Conservation (phyloP, 2,888 invertebrate genomes). For the Toxonevra muliebris region DNA sequence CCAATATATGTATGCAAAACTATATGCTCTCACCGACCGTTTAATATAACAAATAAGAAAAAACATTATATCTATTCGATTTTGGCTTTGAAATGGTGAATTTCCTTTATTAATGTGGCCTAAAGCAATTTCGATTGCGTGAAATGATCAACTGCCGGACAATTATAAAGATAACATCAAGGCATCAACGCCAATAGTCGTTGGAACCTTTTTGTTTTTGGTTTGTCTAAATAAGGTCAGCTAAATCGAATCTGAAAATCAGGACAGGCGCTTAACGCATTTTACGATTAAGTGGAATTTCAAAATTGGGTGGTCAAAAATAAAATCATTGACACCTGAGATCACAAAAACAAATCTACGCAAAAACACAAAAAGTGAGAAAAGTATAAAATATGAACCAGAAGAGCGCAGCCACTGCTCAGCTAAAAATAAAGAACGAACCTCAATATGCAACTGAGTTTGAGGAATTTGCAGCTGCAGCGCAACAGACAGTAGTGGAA, state of each 20-base stretch:
- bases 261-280: conserved; percentile 26
- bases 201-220: neutral
- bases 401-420: conserved; percentile 10
- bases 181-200: conserved; percentile 15
- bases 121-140: no score
- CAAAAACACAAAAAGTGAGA: conserved; percentile 1
- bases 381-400: conserved; percentile 30
- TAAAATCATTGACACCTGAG: conserved; percentile 65
- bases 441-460: conserved; percentile 42
- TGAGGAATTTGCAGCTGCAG: conserved; percentile 45
- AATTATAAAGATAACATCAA: conserved; percentile 24
- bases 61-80: no score
- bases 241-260: conserved; percentile 19
- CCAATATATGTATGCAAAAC: no score
- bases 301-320: conserved; percentile 63
- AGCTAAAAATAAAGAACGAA: conserved; percentile 22
- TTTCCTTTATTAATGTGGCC: no score
- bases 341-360: conserved; percentile 47
- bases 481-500: neutral
- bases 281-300: conserved; percentile 35
- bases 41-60: no score
- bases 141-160: no score
- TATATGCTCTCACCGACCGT: no score
- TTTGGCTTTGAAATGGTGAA: no score
- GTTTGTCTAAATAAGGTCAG: conserved; percentile 25